Percentiles rank a stretch among this genome's conserved stretches.
Conservation (phyloP, 2,113 vertebrate genomes). For the Columba livia region DNA sequence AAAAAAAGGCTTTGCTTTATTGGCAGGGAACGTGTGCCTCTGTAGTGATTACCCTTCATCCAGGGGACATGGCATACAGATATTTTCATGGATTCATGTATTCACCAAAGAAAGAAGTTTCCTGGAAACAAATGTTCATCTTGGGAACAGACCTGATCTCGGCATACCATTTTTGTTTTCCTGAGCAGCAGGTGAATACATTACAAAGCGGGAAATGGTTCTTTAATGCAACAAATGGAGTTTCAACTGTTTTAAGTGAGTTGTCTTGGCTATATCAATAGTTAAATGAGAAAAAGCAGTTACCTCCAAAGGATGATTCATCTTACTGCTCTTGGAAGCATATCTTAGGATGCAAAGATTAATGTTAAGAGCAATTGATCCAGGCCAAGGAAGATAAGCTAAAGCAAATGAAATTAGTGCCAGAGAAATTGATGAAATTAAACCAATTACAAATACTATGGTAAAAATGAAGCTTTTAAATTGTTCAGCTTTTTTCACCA, state of each 20-base stretch:
- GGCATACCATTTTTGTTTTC: neutral
- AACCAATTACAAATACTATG: neutral
- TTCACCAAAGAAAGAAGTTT: neutral
- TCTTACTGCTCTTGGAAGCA: neutral
- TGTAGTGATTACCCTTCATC: neutral
- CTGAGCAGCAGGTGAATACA: neutral
- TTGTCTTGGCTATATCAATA: neutral
- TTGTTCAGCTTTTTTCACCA: neutral
- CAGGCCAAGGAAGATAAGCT: neutral
- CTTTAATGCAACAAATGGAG: neutral
- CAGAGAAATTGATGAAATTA: neutral
- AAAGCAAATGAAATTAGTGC: neutral
- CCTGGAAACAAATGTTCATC: neutral
- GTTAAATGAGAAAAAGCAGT: neutral
- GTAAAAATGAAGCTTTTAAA: neutral
- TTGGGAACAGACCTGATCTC: neutral
- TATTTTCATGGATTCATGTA: neutral
- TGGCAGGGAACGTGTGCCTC: neutral
- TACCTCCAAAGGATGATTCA: neutral
- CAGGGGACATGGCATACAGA: rapidly evolving
- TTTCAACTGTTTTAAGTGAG: neutral
- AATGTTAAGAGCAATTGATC: neutral
- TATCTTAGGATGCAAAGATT: neutral
- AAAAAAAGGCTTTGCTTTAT: neutral
- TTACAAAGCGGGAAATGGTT: neutral